Evolutionary conservation across 30 jellyfish, hydroid and myxozoan genomes (phyloP), one percentile per base, ranked within the genome.

Genomic region (Calvadosia cruxmelitensis): DNA sequence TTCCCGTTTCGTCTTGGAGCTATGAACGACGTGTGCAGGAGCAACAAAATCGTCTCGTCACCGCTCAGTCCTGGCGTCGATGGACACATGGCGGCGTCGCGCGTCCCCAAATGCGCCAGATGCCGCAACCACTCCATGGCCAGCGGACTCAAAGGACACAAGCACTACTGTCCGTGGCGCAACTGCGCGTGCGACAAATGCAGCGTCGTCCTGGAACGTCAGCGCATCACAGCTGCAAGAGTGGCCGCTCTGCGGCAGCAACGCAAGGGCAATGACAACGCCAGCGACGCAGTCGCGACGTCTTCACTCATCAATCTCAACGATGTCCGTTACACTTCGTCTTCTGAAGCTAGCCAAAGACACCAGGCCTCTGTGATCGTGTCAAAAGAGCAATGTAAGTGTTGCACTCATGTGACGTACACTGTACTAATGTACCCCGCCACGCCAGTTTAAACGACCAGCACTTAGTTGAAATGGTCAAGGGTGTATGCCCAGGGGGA

Each of bases 61-160:
- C n/a, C n/a, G n/a, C n/a, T n/a, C n/a, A n/a, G n/a, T n/a, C n/a
- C n/a, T n/a, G n/a, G n/a, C n/a, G n/a, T n/a, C n/a, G n/a, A 42
- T 5, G 57, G 20, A 42, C 15, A 42, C 20, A 42, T 10, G 57
- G 10, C 20, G 20, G 10, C 57, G 20, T 20, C 57, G 20, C 10
- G 89, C 20, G 48, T 77, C 1, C 89, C 89, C 34, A 77, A 77
- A 36, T 77, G 89, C 80, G 89, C 89, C 12, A 65, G 89, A 15
- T 77, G 89, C 62, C 52, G 89, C 2, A 77, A 77, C 31, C 89
- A 77, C 29, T 77, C 78, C 27, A 23, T 77, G 50, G 71, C 27
- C 75, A 77, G 67, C 48, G 73, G 73, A 26, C 69, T 77, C 23
- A 77, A 77, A 30, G 89, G 89, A 15, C 89, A 77, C 63, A 77